Evolutionary conservation across 2,113 vertebrate species (phyloP).

Genomic region (Cyprinodon brontotheroides): DNA sequence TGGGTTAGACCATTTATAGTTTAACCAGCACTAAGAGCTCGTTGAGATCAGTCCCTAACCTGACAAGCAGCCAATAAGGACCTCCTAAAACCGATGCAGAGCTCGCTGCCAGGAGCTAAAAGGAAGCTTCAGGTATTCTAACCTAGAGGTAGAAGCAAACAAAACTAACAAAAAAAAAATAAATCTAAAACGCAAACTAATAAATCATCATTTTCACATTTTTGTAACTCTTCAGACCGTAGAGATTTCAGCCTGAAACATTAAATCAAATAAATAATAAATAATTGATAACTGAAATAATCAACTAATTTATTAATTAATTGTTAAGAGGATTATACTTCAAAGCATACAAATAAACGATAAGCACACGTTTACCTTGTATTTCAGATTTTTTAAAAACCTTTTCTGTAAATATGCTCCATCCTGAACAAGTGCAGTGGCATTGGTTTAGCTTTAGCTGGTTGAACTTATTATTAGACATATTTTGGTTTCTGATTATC

Average conservation of each 20-base stretch:
- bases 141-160: background rate
- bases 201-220: no score
- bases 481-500: no score
- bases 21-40: background rate
- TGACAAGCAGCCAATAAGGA: background rate
- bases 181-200: no score
- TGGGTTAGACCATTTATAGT: background rate
- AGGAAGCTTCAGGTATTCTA: background rate
- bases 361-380: no score
- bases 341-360: no score
- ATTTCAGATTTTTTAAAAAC: no score
- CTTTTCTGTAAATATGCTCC: no score
- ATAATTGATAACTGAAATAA: background rate
- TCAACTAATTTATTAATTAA: background rate
- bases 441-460: no score
- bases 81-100: background rate
- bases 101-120: no score
- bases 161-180: background rate
- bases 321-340: background rate
- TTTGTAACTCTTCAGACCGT: background rate
- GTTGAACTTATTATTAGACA: no score
- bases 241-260: background rate
- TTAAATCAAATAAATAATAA: background rate
- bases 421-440: no score
- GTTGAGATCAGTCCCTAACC: background rate